A percentile compares a stretch with the other conserved stretches of the same genome.
phyloP scores from a whole-genome alignment of 2,888 invertebrate species.

The Drosophila meridionalis region DNA sequence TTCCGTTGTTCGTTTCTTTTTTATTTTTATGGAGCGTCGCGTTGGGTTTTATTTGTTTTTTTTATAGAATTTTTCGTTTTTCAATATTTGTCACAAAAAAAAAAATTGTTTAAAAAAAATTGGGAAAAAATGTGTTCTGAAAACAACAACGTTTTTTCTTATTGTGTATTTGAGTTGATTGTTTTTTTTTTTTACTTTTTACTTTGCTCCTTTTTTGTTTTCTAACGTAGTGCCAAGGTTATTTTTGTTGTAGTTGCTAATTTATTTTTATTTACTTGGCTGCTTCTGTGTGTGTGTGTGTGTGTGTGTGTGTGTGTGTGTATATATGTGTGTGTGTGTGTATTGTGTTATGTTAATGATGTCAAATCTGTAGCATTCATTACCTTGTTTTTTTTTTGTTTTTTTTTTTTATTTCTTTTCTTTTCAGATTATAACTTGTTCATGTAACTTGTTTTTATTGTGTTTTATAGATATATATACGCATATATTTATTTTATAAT shows the following conservation, averaged over 20 bases:
- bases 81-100: conserved; percentile 34
- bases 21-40: conserved; percentile 45
- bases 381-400: conserved; percentile 11
- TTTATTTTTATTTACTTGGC: conserved; percentile 45
- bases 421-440: conserved; percentile 4
- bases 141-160: conserved; percentile 13
- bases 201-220: conserved; percentile 31
- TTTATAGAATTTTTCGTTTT: conserved; percentile 6
- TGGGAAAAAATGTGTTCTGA: conserved; percentile 14
- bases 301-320: neutral
- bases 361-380: conserved; percentile 21
- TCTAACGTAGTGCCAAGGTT: conserved; percentile 45
- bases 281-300: conserved; percentile 22
- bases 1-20: conserved; percentile 23
- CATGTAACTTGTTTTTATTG: conserved; percentile 22
- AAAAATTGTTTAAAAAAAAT: conserved; percentile 20
- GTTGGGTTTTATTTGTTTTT: conserved; percentile 22
- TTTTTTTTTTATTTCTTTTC: conserved; percentile 12
- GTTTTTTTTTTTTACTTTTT: conserved; percentile 8
- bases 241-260: conserved; percentile 40
- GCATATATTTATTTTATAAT: neutral
- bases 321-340: conserved; percentile 23
- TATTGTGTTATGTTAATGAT: conserved; percentile 39
- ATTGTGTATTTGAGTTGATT: conserved; percentile 10
- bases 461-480: neutral